These are phyloP conservation scores for Papilio dardanus DNA, from an alignment of 1,140 invertebrate genomes.

Conservation along the genomic window DNA sequence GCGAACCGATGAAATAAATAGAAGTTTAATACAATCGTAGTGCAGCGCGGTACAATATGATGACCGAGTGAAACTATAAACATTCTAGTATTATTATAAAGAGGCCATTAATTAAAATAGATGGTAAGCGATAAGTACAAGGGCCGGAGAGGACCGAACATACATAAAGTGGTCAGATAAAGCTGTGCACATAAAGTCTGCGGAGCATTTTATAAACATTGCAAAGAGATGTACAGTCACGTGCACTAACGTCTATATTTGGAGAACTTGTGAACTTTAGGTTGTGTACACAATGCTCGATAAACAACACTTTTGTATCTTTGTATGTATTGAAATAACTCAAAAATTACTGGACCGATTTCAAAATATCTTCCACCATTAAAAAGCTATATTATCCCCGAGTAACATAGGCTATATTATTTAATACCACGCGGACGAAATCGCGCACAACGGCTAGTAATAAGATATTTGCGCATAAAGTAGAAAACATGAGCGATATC, in stretches of 20 bases:
- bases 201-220: conserved; percentile 33
- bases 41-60: conserved; percentile 16
- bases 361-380: no score
- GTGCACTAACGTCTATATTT: conserved; percentile 23
- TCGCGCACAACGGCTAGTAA: no score
- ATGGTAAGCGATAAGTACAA: conserved; percentile 32
- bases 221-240: conserved; percentile 35
- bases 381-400: no score
- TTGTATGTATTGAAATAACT: not conserved
- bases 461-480: no score
- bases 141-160: conserved; percentile 26
- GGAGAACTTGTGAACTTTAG: conserved; percentile 25
- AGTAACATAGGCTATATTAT: no score
- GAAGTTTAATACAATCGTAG: conserved; percentile 8
- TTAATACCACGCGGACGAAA: no score
- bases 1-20: not conserved
- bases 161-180: conserved; percentile 38
- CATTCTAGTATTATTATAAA: conserved; percentile 33
- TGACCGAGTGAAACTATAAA: conserved; percentile 31
- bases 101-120: conserved; percentile 38
- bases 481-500: not conserved
- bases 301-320: not conserved
- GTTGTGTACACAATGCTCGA: not conserved
- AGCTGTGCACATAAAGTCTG: conserved; percentile 34
- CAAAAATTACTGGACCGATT: no score